These are phyloP conservation scores for Bacillus rossius DNA, from an alignment of 1,140 invertebrate species.

Conservation along the genomic window DNA sequence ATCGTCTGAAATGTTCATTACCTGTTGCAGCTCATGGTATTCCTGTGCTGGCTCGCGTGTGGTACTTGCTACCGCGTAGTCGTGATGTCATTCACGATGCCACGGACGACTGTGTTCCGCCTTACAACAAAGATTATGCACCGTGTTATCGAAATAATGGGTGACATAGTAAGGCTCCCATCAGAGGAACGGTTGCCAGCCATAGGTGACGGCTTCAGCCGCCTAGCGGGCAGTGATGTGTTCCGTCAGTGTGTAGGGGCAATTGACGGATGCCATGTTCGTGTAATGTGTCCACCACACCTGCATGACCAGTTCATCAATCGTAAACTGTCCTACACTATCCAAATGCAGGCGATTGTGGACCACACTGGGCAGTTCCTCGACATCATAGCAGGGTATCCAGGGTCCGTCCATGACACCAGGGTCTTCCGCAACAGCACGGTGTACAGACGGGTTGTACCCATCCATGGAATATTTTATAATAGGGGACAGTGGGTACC, in stretches of 20 bases:
- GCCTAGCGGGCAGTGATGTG: too few species aligned
- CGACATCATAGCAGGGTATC: slow-evolving; percentile 16
- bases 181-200: too few species aligned
- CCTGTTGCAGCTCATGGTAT: too few species aligned
- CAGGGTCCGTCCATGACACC: slow-evolving; percentile 18
- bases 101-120: too few species aligned
- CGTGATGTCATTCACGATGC: too few species aligned
- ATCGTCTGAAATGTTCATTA: too few species aligned
- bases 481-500: slow-evolving; percentile 13
- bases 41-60: too few species aligned
- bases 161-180: too few species aligned
- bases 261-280: background rate
- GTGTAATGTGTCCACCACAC: background rate
- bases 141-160: too few species aligned
- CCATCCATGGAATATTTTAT: background rate
- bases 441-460: background rate
- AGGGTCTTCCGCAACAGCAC: slow-evolving; percentile 13
- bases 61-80: too few species aligned
- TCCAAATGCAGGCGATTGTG: slow-evolving; percentile 13
- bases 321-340: background rate
- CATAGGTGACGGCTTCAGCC: too few species aligned
- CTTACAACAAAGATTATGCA: too few species aligned
- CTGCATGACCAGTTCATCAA: background rate
- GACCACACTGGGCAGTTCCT: slow-evolving; percentile 13
- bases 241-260: background rate